These are phyloP conservation scores for Tetramorium alpestre DNA, from an alignment of 1,140 invertebrate genomes.

Conservation along the genomic window DNA sequence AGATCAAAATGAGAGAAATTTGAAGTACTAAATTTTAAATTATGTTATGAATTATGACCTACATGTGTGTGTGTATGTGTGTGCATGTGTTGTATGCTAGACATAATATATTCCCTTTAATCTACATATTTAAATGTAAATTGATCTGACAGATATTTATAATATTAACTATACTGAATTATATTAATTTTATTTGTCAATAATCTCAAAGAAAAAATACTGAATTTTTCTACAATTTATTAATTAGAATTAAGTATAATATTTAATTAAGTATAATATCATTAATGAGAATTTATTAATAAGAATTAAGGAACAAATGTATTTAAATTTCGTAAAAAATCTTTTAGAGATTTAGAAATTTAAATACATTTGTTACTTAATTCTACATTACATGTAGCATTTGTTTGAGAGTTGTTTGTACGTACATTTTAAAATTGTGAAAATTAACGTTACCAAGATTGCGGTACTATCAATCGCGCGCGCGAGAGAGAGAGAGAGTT, in stretches of 20 bases:
- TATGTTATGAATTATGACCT: not conserved
- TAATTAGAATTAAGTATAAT: no score
- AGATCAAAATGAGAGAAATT: not conserved
- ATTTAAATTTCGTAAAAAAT: no score
- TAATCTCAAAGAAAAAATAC: not conserved
- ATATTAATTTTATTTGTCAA: not conserved
- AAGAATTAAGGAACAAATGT: no score
- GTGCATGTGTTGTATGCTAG: not conserved
- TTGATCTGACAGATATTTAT: not conserved
- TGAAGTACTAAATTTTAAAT: constrained; percentile 21
- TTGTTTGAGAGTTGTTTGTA: not conserved
- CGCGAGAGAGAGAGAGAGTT: no score
- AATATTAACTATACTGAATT: not conserved
- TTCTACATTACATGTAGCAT: not conserved
- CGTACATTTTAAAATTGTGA: not conserved
- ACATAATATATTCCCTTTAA: constrained; percentile 3
- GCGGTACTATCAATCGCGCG: not conserved
- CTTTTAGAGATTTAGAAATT: not conserved
- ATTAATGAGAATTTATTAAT: no score
- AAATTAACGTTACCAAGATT: not conserved
- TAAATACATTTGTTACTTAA: not conserved
- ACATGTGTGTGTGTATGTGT: no score
- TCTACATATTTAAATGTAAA: not conserved
- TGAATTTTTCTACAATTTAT: not conserved
- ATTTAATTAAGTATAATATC: no score